phyloP scores from a whole-genome alignment of 2,797 vertebrate genomes.

The Pygocentrus nattereri region DNA sequence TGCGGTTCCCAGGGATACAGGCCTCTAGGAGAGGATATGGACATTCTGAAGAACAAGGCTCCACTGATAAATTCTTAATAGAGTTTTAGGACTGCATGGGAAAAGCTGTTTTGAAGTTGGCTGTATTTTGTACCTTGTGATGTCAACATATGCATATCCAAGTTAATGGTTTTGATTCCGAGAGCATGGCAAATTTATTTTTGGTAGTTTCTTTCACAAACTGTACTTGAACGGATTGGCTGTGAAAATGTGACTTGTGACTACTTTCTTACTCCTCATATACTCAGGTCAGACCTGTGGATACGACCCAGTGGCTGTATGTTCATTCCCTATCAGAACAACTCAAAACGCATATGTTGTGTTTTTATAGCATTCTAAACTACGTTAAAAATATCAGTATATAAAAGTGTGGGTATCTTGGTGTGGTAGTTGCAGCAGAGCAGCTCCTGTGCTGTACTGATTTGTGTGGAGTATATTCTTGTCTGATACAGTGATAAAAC shows the following conservation, averaged over 20 bases:
- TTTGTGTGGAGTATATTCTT: too few species aligned
- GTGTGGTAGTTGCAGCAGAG: too few species aligned
- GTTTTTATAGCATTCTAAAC: too few species aligned
- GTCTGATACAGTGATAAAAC: too few species aligned
- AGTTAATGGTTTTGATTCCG: not conserved
- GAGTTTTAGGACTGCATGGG: conserved; percentile 40
- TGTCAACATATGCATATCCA: not conserved
- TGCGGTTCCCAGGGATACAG: conserved; percentile 46
- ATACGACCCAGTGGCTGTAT: too few species aligned
- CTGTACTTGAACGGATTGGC: not conserved
- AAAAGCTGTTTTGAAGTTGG: conserved; percentile 21
- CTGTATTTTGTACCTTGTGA: conserved; percentile 22
- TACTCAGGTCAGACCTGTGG: too few species aligned
- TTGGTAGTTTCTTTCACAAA: not conserved
- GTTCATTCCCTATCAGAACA: too few species aligned
- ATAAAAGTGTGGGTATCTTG: too few species aligned
- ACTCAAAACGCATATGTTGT: too few species aligned
- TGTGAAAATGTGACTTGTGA: not conserved
- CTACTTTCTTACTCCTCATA: not conserved
- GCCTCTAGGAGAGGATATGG: conserved; percentile 41
- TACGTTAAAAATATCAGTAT: too few species aligned
- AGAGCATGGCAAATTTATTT: not conserved
- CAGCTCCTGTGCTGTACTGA: too few species aligned
- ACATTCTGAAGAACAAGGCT: conserved; percentile 47
- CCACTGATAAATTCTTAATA: conserved; percentile 54